Evolutionary conservation across 2,797 vertebrate genomes (phyloP).

Genomic region (Tympanoctomys barrerae): DNA sequence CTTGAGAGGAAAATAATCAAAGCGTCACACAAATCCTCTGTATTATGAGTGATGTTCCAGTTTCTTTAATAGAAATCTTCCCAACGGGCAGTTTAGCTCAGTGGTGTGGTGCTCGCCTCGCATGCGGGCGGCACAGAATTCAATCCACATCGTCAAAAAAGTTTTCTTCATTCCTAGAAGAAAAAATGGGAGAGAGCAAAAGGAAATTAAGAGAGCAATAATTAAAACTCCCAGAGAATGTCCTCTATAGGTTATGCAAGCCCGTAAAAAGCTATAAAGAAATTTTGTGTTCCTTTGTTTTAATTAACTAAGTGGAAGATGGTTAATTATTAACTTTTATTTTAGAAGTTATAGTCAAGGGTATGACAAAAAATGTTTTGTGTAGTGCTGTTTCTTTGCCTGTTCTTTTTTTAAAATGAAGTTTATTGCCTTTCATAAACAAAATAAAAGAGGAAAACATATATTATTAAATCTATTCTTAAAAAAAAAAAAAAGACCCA

Average conservation of each 20-base stretch:
- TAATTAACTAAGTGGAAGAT: not conserved
- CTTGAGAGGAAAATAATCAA: not conserved
- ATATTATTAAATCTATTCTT: slow-evolving; percentile 57
- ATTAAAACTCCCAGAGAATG: not conserved
- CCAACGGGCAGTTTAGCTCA: not conserved
- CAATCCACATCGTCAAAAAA: not conserved
- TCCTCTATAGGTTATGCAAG: slow-evolving; percentile 6
- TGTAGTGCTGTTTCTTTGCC: not conserved
- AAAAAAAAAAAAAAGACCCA: slow-evolving; percentile 71
- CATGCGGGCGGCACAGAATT: too few species aligned
- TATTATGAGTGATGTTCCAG: not conserved
- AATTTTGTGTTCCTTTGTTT: slow-evolving; percentile 44
- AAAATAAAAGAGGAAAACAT: slow-evolving; percentile 54
- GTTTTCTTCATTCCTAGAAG: not conserved
- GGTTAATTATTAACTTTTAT: slow-evolving; percentile 46
- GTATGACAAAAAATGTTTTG: not conserved
- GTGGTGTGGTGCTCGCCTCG: not conserved
- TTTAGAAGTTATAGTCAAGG: slow-evolving; percentile 44
- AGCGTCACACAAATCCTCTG: not conserved
- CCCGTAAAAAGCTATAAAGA: not conserved
- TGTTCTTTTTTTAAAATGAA: slow-evolving; percentile 66
- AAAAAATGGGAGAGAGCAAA: not conserved
- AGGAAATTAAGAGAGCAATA: slow-evolving; percentile 19
- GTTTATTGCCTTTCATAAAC: not conserved
- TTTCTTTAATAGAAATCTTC: not conserved